phyloP scores from a whole-genome alignment of 1,140 invertebrate genomes.

The Gonioctena quinquepunctata region DNA sequence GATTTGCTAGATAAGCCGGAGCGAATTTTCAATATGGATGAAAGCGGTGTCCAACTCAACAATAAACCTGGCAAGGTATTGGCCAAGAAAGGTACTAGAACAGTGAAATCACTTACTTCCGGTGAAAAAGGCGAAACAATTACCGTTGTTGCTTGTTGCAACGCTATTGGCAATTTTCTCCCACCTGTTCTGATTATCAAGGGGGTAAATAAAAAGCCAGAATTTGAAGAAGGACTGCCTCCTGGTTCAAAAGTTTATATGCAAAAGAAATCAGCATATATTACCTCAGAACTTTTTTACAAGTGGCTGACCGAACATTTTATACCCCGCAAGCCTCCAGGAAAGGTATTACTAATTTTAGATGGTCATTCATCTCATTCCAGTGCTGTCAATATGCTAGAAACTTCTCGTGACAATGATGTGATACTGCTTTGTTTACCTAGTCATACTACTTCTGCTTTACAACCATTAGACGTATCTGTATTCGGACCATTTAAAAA shows the following conservation, averaged over 20 bases:
- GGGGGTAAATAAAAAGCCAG: slow-evolving; percentile 33
- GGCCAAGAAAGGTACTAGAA: slow-evolving; percentile 50
- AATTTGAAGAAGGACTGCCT: slow-evolving; percentile 38
- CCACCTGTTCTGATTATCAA: slow-evolving; percentile 37
- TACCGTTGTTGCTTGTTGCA: slow-evolving; percentile 31
- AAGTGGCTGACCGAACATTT: slow-evolving; percentile 42
- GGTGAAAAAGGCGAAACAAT: slow-evolving; percentile 42
- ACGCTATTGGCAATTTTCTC: slow-evolving; percentile 26
- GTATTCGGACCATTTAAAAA: slow-evolving; percentile 46
- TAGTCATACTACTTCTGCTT: slow-evolving; percentile 42
- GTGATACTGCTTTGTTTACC: slow-evolving; percentile 46
- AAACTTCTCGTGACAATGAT: slow-evolving; percentile 40
- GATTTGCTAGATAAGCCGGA: not conserved
- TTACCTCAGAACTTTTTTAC: slow-evolving; percentile 35
- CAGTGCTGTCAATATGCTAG: slow-evolving; percentile 32
- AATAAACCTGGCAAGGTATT: slow-evolving; percentile 48
- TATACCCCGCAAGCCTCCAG: slow-evolving; percentile 45
- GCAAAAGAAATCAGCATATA: slow-evolving; percentile 36
- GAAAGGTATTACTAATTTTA: slow-evolving; percentile 51
- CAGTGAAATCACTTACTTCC: slow-evolving; percentile 32
- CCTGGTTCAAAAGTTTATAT: slow-evolving; percentile 40
- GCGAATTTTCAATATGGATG: slow-evolving; percentile 34
- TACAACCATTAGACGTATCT: slow-evolving; percentile 44
- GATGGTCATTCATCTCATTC: slow-evolving; percentile 53
- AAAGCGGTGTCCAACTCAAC: slow-evolving; percentile 53